Evolutionary conservation across 2,888 invertebrate genomes (phyloP).

Genomic region (Heliconius sara): DNA sequence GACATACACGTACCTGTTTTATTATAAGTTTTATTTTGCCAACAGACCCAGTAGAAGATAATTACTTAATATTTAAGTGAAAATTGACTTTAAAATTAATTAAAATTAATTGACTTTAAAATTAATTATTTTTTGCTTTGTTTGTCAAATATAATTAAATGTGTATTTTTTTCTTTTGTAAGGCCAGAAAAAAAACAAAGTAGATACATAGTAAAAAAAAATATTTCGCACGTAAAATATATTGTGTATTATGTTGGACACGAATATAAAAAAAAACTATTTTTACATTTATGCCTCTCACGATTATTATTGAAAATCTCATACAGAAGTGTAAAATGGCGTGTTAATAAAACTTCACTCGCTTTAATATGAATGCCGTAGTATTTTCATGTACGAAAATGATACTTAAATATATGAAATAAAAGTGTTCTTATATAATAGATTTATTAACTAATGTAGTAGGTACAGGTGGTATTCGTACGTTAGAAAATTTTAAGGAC

Average conservation of each 20-base stretch:
- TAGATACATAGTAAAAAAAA: not conserved
- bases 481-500: constrained; percentile 8
- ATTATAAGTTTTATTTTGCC: not conserved
- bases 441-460: constrained; percentile 50
- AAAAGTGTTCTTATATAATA: constrained; percentile 79
- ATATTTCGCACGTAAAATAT: not conserved
- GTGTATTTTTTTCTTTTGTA: too few species aligned
- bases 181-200: not conserved
- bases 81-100: not conserved
- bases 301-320: not conserved
- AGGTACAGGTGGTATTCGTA: constrained; percentile 10
- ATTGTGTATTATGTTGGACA: not conserved
- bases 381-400: constrained; percentile 57
- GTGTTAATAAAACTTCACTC: constrained; percentile 38
- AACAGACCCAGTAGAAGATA: not conserved
- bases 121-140: not conserved
- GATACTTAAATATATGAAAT: constrained; percentile 65
- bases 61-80: not conserved
- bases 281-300: not conserved
- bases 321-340: constrained; percentile 20
- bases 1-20: not conserved
- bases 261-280: not conserved
- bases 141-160: not conserved
- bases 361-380: constrained; percentile 39
- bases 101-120: too few species aligned